Evolutionary conservation across 2,113 vertebrate species (phyloP).

Genomic region (Manacus vitellinus): DNA sequence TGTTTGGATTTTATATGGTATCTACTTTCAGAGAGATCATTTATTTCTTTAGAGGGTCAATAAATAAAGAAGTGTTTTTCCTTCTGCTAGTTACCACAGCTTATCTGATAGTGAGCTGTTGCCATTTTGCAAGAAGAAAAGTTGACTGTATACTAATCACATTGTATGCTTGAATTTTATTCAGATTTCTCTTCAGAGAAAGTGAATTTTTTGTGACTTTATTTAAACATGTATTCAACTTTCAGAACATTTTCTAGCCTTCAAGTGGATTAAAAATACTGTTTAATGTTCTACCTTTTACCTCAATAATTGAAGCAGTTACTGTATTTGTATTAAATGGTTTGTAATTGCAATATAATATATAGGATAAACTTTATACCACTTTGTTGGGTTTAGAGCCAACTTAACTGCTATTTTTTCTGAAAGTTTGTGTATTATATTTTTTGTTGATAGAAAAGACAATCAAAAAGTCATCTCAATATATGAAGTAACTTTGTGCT

Average conservation of each 20-base stretch:
- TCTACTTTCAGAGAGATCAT: neutral
- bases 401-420: neutral
- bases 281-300: neutral
- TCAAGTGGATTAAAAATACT: neutral
- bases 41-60: neutral
- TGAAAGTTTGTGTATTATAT: neutral
- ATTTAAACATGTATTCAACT: neutral
- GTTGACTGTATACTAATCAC: neutral
- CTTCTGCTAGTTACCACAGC: neutral
- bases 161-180: neutral
- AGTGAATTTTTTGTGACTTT: neutral
- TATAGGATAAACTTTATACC: neutral
- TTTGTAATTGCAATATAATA: neutral
- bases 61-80: neutral
- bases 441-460: neutral
- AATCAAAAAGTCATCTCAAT: neutral
- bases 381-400: neutral
- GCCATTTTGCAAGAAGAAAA: neutral
- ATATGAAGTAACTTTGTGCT: neutral
- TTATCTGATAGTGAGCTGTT: neutral
- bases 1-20: neutral
- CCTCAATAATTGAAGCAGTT: neutral
- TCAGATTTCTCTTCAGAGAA: neutral
- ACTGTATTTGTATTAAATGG: neutral
- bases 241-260: neutral